Evolutionary conservation across 2,888 invertebrate species (phyloP).

Genomic region (Onchidella celtica): DNA sequence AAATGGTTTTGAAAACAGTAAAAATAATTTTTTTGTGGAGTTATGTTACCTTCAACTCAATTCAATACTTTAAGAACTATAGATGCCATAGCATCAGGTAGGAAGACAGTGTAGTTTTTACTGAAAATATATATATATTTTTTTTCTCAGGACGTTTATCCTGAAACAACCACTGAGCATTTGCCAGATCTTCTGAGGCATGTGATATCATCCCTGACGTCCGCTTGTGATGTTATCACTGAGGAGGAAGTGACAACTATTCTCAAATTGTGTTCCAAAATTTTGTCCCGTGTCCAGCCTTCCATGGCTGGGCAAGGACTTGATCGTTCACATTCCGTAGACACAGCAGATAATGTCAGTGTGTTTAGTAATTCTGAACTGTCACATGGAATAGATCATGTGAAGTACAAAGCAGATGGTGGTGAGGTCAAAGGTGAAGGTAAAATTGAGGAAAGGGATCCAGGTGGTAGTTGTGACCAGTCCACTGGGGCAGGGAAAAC

Average conservation of each 20-base stretch:
- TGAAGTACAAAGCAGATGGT: not conserved
- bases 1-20: too few species aligned
- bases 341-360: constrained; percentile 44
- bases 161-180: constrained; percentile 89
- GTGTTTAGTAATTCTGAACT: constrained; percentile 45
- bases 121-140: not conserved
- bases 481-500: too few species aligned
- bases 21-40: too few species aligned
- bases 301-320: constrained; percentile 66
- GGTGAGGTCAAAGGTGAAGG: not conserved
- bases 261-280: constrained; percentile 87
- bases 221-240: constrained; percentile 83
- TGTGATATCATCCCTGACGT: constrained; percentile 84
- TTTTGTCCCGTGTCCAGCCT: constrained; percentile 88
- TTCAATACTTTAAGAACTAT: too few species aligned
- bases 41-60: too few species aligned
- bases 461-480: too few species aligned
- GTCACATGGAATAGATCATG: not conserved
- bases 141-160: constrained; percentile 84
- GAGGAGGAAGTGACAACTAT: constrained; percentile 85
- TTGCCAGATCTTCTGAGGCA: constrained; percentile 89
- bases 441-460: not conserved
- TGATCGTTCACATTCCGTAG: constrained; percentile 28
- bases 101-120: too few species aligned
- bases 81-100: too few species aligned